Base-by-base conservation (phyloP, 2,113 vertebrate species). In the Suncus etruscus region DNA sequence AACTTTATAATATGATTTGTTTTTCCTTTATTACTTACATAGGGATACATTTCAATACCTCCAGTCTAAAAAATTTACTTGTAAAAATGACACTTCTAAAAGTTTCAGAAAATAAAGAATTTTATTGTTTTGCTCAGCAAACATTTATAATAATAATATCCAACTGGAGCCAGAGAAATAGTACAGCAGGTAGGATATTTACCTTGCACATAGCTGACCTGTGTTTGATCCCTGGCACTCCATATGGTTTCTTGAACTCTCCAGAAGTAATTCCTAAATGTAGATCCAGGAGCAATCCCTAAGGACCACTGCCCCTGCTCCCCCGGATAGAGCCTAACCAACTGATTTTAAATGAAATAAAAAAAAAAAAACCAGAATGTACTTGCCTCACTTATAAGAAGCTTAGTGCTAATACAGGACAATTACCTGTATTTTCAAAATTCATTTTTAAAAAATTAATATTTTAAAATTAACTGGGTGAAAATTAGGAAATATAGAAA, bases 271-370 rank as follows among this genome's bases (percentile, higher is more conserved):
- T 39, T 39, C 39, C 39, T 39, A 39, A 39, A 39, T 39, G 39
- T 39, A 39, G 3, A 39, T 39, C 39, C 39, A 39, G 39, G 39
- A 5, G 39, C 39, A 39, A 39, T 39, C 39, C 39, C 39, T 39
- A 39, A 39, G 39, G 39, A 39, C 39, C 39, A 39, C 39, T 39
- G 39, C 39, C 39, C 39, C 39, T 3, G 39, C 3, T 39, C 39
- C 39, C 39, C 39, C 39, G 39, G 3, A 39, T 3, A 39, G 39
- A 39, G 39, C 39, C 39, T 39, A 39, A 39, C 39, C 39, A 39
- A 39, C 6, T 74, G 16, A 90, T 68, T 94, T 73, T 29, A 32
- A 89, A 89, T 84, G 16, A 86, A 84, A 73, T 66, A 11, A 15
- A 74, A 91, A 68, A 39, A 81, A 58, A 81, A 68, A 39, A 81